Percentiles rank a stretch among this genome's conserved stretches.
phyloP scores from a whole-genome alignment of 2,113 vertebrate genomes.

The Semnopithecus entellus region DNA sequence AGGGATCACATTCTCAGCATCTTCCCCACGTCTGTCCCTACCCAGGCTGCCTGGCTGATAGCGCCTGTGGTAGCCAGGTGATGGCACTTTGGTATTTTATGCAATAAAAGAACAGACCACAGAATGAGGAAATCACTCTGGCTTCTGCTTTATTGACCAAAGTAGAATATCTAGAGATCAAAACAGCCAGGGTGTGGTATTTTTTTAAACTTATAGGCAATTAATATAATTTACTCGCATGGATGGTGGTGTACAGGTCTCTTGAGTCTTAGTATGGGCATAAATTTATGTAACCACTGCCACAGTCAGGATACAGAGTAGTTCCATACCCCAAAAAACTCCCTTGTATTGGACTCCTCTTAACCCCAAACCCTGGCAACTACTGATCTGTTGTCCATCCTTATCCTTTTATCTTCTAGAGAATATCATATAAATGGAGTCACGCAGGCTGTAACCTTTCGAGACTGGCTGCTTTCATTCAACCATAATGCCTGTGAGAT shows the following conservation, averaged over 20 bases:
- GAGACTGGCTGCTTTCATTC: background rate
- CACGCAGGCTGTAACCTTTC: background rate
- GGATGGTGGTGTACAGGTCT: background rate
- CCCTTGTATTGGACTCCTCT: background rate
- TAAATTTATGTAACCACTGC: background rate
- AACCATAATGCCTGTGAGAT: background rate
- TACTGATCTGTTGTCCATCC: background rate
- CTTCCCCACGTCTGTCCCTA: background rate
- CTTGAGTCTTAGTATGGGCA: background rate
- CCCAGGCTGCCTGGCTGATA: background rate
- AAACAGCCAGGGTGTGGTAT: background rate
- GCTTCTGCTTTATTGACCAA: background rate
- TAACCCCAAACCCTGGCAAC: background rate
- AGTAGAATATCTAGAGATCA: background rate
- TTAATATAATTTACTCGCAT: background rate
- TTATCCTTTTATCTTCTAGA: background rate
- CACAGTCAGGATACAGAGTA: background rate
- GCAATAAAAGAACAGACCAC: constrained; percentile 4
- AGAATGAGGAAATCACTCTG: background rate
- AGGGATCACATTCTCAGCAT: background rate
- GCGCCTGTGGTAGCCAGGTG: constrained; percentile 21
- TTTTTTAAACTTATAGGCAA: background rate
- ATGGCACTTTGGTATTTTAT: constrained; percentile 54
- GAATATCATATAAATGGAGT: background rate
- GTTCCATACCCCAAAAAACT: background rate